These are phyloP conservation scores for Spatulosminthurus flaviceps DNA, from an alignment of 2,888 invertebrate genomes.

Conservation along the genomic window DNA sequence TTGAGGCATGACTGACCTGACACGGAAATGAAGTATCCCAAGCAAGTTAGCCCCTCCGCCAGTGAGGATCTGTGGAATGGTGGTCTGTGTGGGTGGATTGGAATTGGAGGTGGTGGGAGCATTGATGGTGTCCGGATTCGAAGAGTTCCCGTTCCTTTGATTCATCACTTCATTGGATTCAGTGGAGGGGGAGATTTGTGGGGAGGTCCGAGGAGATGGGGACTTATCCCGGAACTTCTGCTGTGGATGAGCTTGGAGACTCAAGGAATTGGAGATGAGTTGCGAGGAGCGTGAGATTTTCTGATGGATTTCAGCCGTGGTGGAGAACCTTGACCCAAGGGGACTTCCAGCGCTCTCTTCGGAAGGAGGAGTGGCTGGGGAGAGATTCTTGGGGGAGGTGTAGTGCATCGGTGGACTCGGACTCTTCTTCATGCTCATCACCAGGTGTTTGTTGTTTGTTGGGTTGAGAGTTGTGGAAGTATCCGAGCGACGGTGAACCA, in stretches of 20 bases:
- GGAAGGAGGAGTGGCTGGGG: conserved; percentile 58
- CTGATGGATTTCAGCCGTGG: conserved; percentile 47
- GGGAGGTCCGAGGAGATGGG: conserved; percentile 55
- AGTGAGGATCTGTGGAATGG: conserved; percentile 49
- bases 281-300: neutral
- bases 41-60: conserved; percentile 74
- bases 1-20: conserved; percentile 76
- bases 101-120: conserved; percentile 25
- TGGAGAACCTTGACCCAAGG: conserved; percentile 48
- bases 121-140: neutral
- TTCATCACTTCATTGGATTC: conserved; percentile 57
- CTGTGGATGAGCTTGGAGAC: neutral
- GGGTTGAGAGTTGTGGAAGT: conserved; percentile 22
- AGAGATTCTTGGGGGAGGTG: conserved; percentile 56
- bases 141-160: conserved; percentile 59
- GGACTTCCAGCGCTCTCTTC: conserved; percentile 52
- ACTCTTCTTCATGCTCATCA: conserved; percentile 58
- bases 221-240: conserved; percentile 40
- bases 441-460: conserved; percentile 58
- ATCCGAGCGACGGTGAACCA: conserved; percentile 56
- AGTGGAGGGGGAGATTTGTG: conserved; percentile 55
- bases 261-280: neutral
- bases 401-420: conserved; percentile 61
- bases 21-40: conserved; percentile 88
- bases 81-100: neutral